Conservation (phyloP, 2,888 invertebrate species). For the Pimpla rufipes region DNA sequence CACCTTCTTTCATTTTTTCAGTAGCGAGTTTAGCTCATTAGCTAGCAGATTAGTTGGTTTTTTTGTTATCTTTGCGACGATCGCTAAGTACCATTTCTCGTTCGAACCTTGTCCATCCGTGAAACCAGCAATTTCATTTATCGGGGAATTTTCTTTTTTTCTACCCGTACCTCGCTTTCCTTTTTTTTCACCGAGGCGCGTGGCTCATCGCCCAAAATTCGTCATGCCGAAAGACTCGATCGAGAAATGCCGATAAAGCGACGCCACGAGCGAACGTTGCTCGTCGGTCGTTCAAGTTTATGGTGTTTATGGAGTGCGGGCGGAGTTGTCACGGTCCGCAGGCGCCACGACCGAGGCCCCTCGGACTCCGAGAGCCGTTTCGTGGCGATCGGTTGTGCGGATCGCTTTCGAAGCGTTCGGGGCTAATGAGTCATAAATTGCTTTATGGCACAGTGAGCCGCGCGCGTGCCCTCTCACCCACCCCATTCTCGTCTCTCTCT, state of each 20-base stretch:
- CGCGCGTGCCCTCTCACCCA: not conserved
- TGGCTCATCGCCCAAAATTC: constrained; percentile 64
- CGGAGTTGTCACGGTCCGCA: constrained; percentile 52
- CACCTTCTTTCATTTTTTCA: not conserved
- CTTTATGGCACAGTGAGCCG: constrained; percentile 54
- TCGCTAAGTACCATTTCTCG: not conserved
- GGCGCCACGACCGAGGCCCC: constrained; percentile 34
- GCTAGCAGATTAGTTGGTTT: not conserved
- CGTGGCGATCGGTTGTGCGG: constrained; percentile 49
- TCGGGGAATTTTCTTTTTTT: not conserved
- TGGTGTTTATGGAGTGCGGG: constrained; percentile 65
- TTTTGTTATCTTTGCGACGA: not conserved
- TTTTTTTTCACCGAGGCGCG: constrained; percentile 39
- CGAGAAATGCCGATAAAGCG: constrained; percentile 27
- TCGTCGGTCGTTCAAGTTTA: constrained; percentile 64
- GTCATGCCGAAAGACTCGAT: constrained; percentile 56
- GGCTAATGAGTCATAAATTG: constrained; percentile 79
- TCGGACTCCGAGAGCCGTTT: constrained; percentile 12
- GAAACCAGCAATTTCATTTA: not conserved
- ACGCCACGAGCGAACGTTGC: constrained; percentile 6
- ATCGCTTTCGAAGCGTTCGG: constrained; percentile 74
- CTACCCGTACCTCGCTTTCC: not conserved
- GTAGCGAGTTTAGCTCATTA: not conserved
- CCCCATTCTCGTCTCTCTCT: constrained; percentile 21
- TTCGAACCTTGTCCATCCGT: constrained; percentile 1